These are phyloP conservation scores for Hipparchia semele DNA, from an alignment of 2,888 invertebrate genomes.

Conservation along the genomic window DNA sequence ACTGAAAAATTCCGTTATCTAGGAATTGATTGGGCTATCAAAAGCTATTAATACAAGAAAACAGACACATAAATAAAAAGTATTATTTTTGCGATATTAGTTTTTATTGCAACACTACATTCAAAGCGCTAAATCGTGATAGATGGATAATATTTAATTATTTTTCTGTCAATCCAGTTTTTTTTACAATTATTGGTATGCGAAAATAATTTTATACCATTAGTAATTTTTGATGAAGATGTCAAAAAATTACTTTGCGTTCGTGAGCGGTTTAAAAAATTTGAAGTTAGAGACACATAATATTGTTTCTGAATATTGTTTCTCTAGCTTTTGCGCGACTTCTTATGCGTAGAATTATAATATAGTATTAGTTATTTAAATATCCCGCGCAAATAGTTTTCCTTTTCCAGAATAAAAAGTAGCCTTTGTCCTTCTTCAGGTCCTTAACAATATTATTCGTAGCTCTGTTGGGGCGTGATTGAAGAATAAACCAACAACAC, in stretches of 20 bases:
- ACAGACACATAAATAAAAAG: conserved; percentile 21
- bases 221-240: background rate
- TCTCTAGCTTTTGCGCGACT: no score
- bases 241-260: background rate
- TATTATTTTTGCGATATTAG: conserved; percentile 25
- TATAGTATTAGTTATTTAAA: no score
- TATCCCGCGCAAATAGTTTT: no score
- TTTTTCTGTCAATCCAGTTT: background rate
- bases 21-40: conserved; percentile 12
- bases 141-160: conserved; percentile 8
- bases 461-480: no score
- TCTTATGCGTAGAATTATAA: no score
- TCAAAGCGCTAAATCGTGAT: conserved; percentile 16
- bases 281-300: no score
- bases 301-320: no score
- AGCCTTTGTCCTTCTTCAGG: no score
- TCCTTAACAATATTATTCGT: no score
- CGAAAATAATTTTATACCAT: no score
- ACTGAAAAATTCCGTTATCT: conserved; percentile 20
- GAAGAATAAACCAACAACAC: no score
- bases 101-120: conserved; percentile 26
- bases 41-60: conserved; percentile 14
- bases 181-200: background rate
- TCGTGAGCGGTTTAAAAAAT: background rate
- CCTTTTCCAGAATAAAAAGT: no score